Evolutionary conservation across 2,797 vertebrate species (phyloP).

Genomic region (Parauchenoglanis punctatus): DNA sequence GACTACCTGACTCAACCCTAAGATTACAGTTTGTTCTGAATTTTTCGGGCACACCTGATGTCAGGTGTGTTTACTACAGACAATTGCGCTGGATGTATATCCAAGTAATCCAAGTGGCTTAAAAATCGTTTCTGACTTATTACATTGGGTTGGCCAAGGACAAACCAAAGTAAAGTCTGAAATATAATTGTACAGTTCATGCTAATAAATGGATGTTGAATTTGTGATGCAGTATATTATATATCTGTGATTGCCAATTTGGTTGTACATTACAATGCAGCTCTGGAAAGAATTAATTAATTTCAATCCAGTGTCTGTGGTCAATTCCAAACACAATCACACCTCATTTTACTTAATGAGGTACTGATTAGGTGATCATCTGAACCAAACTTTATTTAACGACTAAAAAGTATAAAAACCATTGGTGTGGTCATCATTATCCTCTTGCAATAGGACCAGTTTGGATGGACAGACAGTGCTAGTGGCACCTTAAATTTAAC

Average conservation of each 20-base stretch:
- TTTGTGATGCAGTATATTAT: background rate
- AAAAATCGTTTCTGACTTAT: background rate
- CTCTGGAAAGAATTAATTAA: no score
- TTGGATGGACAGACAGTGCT: no score
- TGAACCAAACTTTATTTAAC: no score
- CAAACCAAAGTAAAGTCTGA: background rate
- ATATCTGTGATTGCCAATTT: background rate
- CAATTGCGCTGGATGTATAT: background rate
- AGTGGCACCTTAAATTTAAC: no score
- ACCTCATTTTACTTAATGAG: no score
- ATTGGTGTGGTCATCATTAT: no score
- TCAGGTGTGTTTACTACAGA: slow-evolving; percentile 1
- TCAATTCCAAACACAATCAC: no score
- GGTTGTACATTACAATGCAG: background rate
- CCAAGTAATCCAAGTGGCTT: background rate
- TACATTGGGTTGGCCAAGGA: background rate
- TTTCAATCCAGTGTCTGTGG: no score
- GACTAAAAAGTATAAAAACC: no score
- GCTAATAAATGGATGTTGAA: background rate
- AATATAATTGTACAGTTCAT: background rate
- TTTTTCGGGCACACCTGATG: background rate
- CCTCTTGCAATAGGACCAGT: no score
- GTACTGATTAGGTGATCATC: no score
- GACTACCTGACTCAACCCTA: slow-evolving; percentile 21
- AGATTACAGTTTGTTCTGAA: slow-evolving; percentile 17